A percentile compares a stretch with the other conserved stretches of the same genome.
Evolutionary conservation across 2,797 vertebrate species (phyloP).

Genomic region (Champsocephalus gunnari): DNA sequence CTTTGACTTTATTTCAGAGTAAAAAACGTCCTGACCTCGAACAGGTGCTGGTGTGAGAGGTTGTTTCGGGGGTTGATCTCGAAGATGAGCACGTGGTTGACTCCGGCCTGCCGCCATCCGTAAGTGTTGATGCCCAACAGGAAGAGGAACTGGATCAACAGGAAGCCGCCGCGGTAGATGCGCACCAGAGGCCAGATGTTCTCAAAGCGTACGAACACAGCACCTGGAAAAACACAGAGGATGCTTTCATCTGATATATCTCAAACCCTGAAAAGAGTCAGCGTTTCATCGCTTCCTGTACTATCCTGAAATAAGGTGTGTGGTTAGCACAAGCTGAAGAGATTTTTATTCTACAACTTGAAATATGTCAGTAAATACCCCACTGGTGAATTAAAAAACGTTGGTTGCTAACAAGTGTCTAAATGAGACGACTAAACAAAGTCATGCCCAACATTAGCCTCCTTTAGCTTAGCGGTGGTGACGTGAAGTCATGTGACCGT

Average conservation of each 20-base stretch:
- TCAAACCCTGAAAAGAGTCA: too few relatives aligned
- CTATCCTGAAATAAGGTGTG: too few relatives aligned
- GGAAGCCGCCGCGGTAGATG: slow-evolving; percentile 98
- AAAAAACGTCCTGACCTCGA: slow-evolving; percentile 88
- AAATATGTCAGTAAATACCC: too few relatives aligned
- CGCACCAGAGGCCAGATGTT: slow-evolving; percentile 94
- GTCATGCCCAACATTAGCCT: too few relatives aligned
- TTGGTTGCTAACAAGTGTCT: too few relatives aligned
- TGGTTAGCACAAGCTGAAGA: too few relatives aligned
- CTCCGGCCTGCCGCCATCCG: slow-evolving; percentile 97
- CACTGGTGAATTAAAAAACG: too few relatives aligned
- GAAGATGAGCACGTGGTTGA: slow-evolving; percentile 99
- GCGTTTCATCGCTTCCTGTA: too few relatives aligned
- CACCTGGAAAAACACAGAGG: slow-evolving; percentile 75
- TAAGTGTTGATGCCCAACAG: slow-evolving; percentile 99
- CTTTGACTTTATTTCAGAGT: neutral
- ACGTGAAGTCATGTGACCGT: too few relatives aligned
- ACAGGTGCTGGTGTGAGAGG: slow-evolving; percentile 98
- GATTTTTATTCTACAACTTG: too few relatives aligned
- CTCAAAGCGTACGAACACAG: slow-evolving; percentile 80
- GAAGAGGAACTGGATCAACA: slow-evolving; percentile 99
- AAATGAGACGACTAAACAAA: too few relatives aligned
- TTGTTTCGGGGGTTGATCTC: slow-evolving; percentile 98
- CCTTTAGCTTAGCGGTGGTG: too few relatives aligned
- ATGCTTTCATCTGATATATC: neutral